A percentile compares a stretch with the other conserved stretches of the same genome.
Conservation (phyloP, 2,113 vertebrate species). For the Labeo catla region DNA sequence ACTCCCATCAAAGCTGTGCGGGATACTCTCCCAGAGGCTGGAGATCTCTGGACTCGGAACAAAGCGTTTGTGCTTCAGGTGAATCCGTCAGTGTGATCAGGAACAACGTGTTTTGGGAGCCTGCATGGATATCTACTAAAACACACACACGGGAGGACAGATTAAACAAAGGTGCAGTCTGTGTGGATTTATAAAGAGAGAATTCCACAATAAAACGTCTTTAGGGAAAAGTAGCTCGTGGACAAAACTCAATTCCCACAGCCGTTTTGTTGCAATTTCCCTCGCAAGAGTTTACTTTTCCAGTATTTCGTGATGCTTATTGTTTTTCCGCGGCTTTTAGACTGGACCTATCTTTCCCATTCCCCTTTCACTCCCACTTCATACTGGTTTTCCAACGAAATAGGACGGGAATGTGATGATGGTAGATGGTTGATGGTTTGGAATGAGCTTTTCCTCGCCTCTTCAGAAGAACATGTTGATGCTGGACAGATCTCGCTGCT, state of each 20-base stretch:
- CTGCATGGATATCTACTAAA: conserved; percentile 66
- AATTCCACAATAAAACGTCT: not conserved
- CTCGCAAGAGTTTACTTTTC: conserved; percentile 45
- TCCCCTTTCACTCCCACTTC: conserved; percentile 57
- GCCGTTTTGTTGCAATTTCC: conserved; percentile 43
- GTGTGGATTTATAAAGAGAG: not conserved
- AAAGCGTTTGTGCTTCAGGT: conserved; percentile 61
- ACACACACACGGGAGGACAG: conserved; percentile 28
- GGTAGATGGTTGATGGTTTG: conserved; percentile 51
- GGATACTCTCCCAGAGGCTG: conserved; percentile 50
- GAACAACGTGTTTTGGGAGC: conserved; percentile 55
- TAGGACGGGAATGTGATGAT: conserved; percentile 25
- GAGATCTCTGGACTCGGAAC: conserved; percentile 53
- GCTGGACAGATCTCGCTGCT: conserved; percentile 46
- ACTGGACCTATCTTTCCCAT: conserved; percentile 70
- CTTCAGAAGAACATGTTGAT: conserved; percentile 66
- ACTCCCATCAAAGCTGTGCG: conserved; percentile 63
- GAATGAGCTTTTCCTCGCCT: conserved; percentile 61
- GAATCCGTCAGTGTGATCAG: conserved; percentile 64
- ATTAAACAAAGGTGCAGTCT: conserved; percentile 25
- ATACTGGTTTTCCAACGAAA: conserved; percentile 3
- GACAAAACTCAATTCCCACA: conserved; percentile 1
- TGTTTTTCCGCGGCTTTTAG: conserved; percentile 24
- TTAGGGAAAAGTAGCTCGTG: conserved; percentile 16
- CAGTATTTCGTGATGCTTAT: conserved; percentile 6